Evolutionary conservation across 2,888 invertebrate species (phyloP).

Genomic region (Cheilosia grossa): DNA sequence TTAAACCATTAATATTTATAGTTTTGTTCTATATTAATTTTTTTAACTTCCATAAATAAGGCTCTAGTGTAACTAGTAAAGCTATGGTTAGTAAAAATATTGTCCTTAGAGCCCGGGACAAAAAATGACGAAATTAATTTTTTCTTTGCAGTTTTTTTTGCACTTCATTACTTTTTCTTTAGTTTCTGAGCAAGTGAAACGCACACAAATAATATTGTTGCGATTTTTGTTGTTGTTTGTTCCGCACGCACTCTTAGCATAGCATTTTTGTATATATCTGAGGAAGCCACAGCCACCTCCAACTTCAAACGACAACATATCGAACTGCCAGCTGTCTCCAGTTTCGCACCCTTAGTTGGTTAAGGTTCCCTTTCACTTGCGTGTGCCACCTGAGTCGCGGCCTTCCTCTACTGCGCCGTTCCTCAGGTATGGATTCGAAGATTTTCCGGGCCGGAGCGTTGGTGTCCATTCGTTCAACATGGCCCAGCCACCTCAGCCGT

Average conservation of each 20-base stretch:
- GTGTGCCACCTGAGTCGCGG: too few relatives aligned
- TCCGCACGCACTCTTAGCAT: not conserved
- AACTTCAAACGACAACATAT: too few relatives aligned
- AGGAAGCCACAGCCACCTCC: too few relatives aligned
- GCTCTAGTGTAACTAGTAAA: conserved; percentile 13
- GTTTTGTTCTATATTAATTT: conserved; percentile 19
- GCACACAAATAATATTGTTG: not conserved
- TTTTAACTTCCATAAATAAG: conserved; percentile 27
- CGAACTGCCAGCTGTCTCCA: too few relatives aligned
- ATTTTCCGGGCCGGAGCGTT: too few relatives aligned
- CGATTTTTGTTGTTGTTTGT: not conserved
- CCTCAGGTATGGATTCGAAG: too few relatives aligned
- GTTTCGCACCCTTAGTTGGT: too few relatives aligned
- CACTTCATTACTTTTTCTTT: not conserved
- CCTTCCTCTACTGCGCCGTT: too few relatives aligned
- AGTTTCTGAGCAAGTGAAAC: not conserved
- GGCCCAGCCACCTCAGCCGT: too few relatives aligned
- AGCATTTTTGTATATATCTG: not conserved
- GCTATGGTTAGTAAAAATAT: conserved; percentile 10
- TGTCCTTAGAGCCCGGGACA: conserved; percentile 1
- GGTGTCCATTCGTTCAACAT: too few relatives aligned
- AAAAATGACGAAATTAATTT: conserved; percentile 9
- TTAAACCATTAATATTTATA: conserved; percentile 25
- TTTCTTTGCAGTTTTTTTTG: not conserved
- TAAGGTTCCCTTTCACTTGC: too few relatives aligned